Evolutionary conservation across 1,140 invertebrate genomes (phyloP).

Genomic region (Harpegnathos saltator): DNA sequence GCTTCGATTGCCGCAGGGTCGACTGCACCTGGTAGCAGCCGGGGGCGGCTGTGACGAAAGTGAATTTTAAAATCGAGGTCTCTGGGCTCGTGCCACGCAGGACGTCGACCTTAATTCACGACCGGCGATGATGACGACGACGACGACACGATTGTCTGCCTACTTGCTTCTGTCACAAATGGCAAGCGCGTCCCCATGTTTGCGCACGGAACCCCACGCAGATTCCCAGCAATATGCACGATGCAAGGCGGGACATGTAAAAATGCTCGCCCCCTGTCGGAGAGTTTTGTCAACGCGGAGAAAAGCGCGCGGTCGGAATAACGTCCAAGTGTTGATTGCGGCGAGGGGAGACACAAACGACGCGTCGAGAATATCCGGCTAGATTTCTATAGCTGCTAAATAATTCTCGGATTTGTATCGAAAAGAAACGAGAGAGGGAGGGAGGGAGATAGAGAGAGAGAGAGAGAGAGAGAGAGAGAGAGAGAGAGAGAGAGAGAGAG

Average conservation of each 20-base stretch:
- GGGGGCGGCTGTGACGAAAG: constrained; percentile 62
- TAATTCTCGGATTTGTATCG: too few species aligned
- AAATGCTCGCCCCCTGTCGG: background rate
- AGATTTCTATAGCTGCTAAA: too few species aligned
- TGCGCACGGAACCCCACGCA: constrained; percentile 53
- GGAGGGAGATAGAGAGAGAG: too few species aligned
- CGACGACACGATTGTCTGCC: constrained; percentile 61
- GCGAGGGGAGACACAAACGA: too few species aligned
- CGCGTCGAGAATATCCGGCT: too few species aligned
- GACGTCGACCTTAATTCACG: constrained; percentile 69
- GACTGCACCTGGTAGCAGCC: constrained; percentile 47
- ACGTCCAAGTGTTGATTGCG: too few species aligned
- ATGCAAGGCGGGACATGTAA: background rate
- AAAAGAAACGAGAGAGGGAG: too few species aligned
- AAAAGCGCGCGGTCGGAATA: background rate
- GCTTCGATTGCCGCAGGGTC: background rate
- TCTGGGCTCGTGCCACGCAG: constrained; percentile 54
- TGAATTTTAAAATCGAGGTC: constrained; percentile 71
- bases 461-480: too few species aligned
- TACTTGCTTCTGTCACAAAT: constrained; percentile 59
- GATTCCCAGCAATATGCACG: constrained; percentile 2
- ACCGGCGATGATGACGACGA: constrained; percentile 2
- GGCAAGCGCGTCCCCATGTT: constrained; percentile 58
- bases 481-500: too few species aligned
- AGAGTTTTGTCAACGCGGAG: background rate